phyloP scores from a whole-genome alignment of 2,888 invertebrate genomes.

The Horisme vitalbata region DNA sequence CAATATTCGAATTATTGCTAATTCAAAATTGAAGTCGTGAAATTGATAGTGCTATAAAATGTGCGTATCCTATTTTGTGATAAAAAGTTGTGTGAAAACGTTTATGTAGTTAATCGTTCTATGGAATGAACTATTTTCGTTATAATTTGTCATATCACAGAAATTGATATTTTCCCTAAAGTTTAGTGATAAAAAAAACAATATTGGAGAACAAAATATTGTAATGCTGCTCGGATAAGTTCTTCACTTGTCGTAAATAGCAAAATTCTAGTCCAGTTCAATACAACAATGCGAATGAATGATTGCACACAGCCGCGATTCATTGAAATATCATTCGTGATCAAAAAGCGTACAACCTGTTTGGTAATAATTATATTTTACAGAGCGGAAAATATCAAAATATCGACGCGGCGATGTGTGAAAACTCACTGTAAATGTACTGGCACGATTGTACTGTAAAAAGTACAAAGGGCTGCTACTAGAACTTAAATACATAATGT shows the following conservation, averaged over 20 bases:
- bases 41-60: slow-evolving; percentile 24
- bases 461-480: no score
- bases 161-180: no score
- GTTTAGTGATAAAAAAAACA: no score
- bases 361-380: slow-evolving; percentile 42
- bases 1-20: slow-evolving; percentile 39
- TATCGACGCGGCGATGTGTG: slow-evolving; percentile 42
- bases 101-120: no score
- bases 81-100: neutral
- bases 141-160: no score
- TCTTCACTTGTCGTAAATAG: no score
- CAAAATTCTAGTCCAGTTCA: no score
- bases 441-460: no score
- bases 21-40: slow-evolving; percentile 32
- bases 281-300: slow-evolving; percentile 10
- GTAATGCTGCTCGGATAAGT: no score
- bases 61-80: slow-evolving; percentile 11
- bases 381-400: slow-evolving; percentile 64
- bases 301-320: slow-evolving; percentile 1
- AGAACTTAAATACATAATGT: no score
- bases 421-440: slow-evolving; percentile 29
- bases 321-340: slow-evolving; percentile 47
- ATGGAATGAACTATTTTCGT: no score
- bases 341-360: slow-evolving; percentile 58
- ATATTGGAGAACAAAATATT: no score